Base-by-base conservation (phyloP, 2,797 vertebrate genomes). In the Sciurus carolinensis region DNA sequence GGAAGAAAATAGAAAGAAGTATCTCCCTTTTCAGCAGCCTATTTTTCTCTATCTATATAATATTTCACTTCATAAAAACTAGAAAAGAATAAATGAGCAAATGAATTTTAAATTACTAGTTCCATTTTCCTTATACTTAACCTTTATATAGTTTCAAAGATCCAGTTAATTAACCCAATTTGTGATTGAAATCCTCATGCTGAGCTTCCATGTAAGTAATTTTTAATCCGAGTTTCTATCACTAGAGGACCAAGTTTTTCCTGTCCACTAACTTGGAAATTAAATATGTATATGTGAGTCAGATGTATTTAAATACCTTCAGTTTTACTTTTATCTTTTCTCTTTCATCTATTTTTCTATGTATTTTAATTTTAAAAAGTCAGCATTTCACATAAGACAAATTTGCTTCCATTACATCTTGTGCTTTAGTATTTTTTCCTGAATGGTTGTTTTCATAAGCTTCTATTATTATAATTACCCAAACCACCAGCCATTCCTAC, bases 61-160 rank as follows among this genome's bases (percentile, higher is more conserved):
- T 85, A 96, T 94, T 97, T 94, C n/a, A 76, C 39, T 84, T 94
- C 75, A 86, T 13, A 88, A 59, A 39, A 85, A 89, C 57, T 88
- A 77, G 85, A 93, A 97, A 95, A 79, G 36, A 91, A 71, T 69
- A 88, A 94, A 85, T 81, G 80, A 93, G 84, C 47, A 87, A 83
- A 90, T 72, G 13, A 88, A 91, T 97, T 95, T 93, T 54, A 96
- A 97, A 95, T 96, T 90, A 59, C 17, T 84, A 84, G 73, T 86
- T 96, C 85, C 33, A 36, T 75, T 91, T 96, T 75, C 89, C 54
- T 97, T 91, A 75, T 36, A 87, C 30, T 97, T 97, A 97, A 96
- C 92, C 82, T 92, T 96, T 90, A 88, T 20, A 33, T 88, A 92
- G 69, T 97, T 88, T 9, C 54, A 76, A 18, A 86, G 73, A 88